Base-by-base conservation (phyloP, 2,888 invertebrate species). In the Leptopilina syphax region DNA sequence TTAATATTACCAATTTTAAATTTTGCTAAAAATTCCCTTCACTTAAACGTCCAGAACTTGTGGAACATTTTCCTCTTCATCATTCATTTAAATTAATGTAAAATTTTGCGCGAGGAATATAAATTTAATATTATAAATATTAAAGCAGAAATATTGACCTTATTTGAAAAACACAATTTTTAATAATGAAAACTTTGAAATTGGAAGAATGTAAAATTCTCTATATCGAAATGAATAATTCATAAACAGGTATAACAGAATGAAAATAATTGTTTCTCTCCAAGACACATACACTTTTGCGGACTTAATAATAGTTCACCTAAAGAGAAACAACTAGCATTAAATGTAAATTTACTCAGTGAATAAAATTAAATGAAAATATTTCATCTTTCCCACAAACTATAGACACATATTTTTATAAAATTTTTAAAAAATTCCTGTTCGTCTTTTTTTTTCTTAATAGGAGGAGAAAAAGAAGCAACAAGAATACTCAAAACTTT, bases 211-310 rank as follows among this genome's bases (percentile, higher is more conserved):
- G 12, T 50, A 50, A 63, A 63, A 6, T 24, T 44, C 7, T 63
- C 24, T 24, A 18, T 60, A 60, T 60, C 1, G 6, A 63, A 63
- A 63, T 63, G 24, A 63, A 63, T 63, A 63, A 63, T 63, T 63
- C 63, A 63, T 34, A 34, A 34, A 34, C 4, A 34, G 34, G 8
- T 44, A 8, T 8, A n/a, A n/a, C 9, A 2, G 8, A 63, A 63
- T 63, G 24, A 18, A 63, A 63, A 63, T 63, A 63, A 63, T 63
- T 63, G 24, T 63, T 63, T 63, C 24, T 24, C 63, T 63, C 9
- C 24, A 1, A 60, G 24, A 63, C 24, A 24, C 50, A 10, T 1
- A 50, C 63, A 24, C 24, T 63, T 24, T 6, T 44, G 44, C 44
- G 9, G 24, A 63, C 63, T 63, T 63, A 24, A 63, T 63, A 24